phyloP scores from a whole-genome alignment of 2,888 invertebrate genomes.

The Acanthacorydalis orientalis region DNA sequence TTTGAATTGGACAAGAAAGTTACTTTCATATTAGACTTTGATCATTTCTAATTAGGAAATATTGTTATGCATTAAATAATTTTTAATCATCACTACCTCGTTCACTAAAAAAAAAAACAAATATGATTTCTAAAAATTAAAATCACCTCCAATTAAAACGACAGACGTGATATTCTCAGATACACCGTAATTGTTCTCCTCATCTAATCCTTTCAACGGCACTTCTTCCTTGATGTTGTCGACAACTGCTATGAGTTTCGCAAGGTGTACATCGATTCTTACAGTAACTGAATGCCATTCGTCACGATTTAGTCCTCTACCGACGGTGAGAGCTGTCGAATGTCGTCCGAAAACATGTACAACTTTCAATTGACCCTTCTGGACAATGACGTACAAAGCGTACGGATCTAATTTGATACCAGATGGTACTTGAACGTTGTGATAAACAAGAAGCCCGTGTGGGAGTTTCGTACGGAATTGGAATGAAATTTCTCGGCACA shows the following conservation, averaged over 20 bases:
- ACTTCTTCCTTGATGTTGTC: constrained; percentile 69
- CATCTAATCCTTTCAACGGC: constrained; percentile 65
- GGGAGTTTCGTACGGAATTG: constrained; percentile 76
- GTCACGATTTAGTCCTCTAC: constrained; percentile 73
- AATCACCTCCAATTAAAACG: constrained; percentile 70
- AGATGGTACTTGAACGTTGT: constrained; percentile 76
- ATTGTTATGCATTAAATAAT: too few relatives aligned
- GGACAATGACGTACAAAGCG: constrained; percentile 79
- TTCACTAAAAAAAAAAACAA: too few relatives aligned
- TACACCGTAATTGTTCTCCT: constrained; percentile 73
- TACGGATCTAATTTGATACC: constrained; percentile 67
- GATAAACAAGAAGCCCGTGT: constrained; percentile 75
- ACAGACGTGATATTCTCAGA: constrained; percentile 74
- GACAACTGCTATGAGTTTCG: constrained; percentile 69
- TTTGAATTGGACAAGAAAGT: too few relatives aligned
- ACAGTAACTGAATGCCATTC: constrained; percentile 82
- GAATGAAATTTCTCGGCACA: constrained; percentile 77
- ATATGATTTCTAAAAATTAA: too few relatives aligned
- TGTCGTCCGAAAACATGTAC: constrained; percentile 84
- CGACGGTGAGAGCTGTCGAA: constrained; percentile 69
- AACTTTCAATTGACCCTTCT: constrained; percentile 81
- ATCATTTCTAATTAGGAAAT: too few relatives aligned
- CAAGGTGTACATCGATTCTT: constrained; percentile 73
- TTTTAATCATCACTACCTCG: too few relatives aligned
- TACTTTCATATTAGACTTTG: too few relatives aligned